Percentiles rank a stretch among this genome's conserved stretches.
phyloP scores from a whole-genome alignment of 1,140 invertebrate genomes.

The Arctopsyche grandis region DNA sequence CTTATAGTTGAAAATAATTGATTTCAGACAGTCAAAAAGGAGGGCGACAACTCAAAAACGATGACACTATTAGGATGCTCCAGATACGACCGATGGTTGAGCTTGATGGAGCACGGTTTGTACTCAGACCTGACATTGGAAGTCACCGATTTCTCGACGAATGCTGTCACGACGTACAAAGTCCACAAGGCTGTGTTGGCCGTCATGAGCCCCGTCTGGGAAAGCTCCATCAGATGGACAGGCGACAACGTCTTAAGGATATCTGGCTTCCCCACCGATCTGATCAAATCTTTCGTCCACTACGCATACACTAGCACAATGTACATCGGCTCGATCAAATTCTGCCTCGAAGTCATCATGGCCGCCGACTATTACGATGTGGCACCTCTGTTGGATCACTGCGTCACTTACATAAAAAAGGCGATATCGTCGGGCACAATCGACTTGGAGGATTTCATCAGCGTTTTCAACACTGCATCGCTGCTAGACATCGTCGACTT shows the following conservation, averaged over 20 bases:
- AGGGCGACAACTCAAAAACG: background rate
- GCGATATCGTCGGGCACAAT: background rate
- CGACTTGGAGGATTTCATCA: constrained; percentile 3
- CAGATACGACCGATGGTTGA: constrained; percentile 5
- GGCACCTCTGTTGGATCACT: constrained; percentile 6
- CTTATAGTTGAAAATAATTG: background rate
- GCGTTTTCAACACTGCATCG: constrained; percentile 30
- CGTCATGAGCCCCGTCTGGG: constrained; percentile 42
- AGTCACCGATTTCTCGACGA: constrained; percentile 8
- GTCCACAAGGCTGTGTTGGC: constrained; percentile 43
- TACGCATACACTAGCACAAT: constrained; percentile 34
- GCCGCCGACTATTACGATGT: constrained; percentile 41
- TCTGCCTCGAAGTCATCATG: constrained; percentile 35
- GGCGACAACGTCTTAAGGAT: constrained; percentile 20
- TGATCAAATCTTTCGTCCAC: constrained; percentile 9
- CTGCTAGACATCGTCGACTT: constrained; percentile 11
- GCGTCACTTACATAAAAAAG: constrained; percentile 10
- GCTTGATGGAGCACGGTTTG: background rate
- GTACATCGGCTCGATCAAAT: background rate
- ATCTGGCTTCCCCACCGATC: constrained; percentile 13
- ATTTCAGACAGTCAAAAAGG: background rate
- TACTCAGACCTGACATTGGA: constrained; percentile 40
- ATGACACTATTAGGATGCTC: background rate
- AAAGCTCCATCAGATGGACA: constrained; percentile 32
- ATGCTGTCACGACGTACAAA: background rate